Base-by-base conservation (phyloP, 1,140 invertebrate species). In the Neodiprion pinetum region DNA sequence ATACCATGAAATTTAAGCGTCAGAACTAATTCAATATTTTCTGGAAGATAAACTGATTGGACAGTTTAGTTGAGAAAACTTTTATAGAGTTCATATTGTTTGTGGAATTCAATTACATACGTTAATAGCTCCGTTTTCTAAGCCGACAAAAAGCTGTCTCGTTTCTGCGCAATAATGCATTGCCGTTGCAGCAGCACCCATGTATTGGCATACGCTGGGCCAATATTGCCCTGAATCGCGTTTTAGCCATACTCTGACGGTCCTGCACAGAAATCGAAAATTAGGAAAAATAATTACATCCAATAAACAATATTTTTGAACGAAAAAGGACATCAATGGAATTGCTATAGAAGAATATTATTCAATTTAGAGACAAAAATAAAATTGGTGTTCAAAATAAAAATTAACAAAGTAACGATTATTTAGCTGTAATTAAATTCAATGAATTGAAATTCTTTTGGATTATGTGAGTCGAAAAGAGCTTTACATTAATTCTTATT, bases 201-300 rank as follows among this genome's bases (percentile, higher is more conserved):
- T 95, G 80, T 94, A 96, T 82, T 99, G 97, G 85, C 98, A 99
- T 82, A 99, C 97, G 84, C 96, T 98, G 0, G 98, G 98, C 98
- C 98, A 99, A 88, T 98, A 99, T 81, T 99, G 97, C 1, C 98
- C 98, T n/a, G 96, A 97, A 84, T 99, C 98, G 76, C 98, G 91
- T 88, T 98, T 98, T 72, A 99, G 87, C 96, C 98, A 99, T 77
- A 99, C 95, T 89, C 98, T 91, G 23, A 99, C 93, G 77, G 97
- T 98, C 88, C 98, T 99, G 82, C 50, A 91, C 90, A 75, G 73
- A 70, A 73, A 69, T 40, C 21, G 14, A 17, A 74, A 66, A 68
- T 14, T 61, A 65, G 12, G 76, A 72, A 67, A 71, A 48, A 70
- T 17, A 78, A 80, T 75, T 21, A 73, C 71, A 72, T 17, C 67